Conservation (phyloP, 2,888 invertebrate genomes). For the Clostera curtula region DNA sequence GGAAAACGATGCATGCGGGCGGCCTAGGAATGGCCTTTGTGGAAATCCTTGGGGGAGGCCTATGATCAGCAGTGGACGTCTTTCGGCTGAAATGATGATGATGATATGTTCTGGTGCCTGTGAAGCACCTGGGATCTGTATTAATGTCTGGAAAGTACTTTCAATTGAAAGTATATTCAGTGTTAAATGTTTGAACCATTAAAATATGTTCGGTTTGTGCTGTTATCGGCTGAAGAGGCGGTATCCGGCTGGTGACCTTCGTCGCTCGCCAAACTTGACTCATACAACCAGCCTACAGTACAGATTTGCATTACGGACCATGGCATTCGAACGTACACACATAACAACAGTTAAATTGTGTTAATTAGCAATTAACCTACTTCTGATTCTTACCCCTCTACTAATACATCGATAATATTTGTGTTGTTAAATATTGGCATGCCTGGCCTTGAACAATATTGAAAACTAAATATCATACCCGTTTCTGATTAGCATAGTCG, state of each 20-base stretch:
- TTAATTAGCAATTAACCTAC: conserved; percentile 14
- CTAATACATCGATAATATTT: too few species aligned
- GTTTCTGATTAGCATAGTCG: too few species aligned
- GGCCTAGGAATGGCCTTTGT: too few species aligned
- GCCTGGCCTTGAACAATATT: too few species aligned
- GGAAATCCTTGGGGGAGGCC: too few species aligned
- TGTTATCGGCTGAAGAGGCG: conserved; percentile 48
- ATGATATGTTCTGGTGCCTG: too few species aligned
- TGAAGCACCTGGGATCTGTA: too few species aligned
- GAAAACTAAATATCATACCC: too few species aligned
- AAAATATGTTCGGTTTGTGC: conserved; percentile 19
- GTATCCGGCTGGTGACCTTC: conserved; percentile 50
- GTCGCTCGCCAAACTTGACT: conserved; percentile 41
- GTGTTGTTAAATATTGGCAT: too few species aligned
- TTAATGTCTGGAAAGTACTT: conserved; percentile 1
- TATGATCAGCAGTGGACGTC: too few species aligned
- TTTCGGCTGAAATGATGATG: too few species aligned
- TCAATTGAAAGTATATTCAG: conserved; percentile 13
- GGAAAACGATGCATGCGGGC: too few species aligned
- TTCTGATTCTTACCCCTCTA: conserved; percentile 1
- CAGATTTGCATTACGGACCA: conserved; percentile 45
- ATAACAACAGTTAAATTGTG: conserved; percentile 18
- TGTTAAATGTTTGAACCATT: conserved; percentile 18
- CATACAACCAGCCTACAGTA: conserved; percentile 38
- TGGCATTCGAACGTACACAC: conserved; percentile 21